Evolutionary conservation across 2,113 vertebrate genomes (phyloP).

Genomic region (Protobothrops mucrosquamatus): DNA sequence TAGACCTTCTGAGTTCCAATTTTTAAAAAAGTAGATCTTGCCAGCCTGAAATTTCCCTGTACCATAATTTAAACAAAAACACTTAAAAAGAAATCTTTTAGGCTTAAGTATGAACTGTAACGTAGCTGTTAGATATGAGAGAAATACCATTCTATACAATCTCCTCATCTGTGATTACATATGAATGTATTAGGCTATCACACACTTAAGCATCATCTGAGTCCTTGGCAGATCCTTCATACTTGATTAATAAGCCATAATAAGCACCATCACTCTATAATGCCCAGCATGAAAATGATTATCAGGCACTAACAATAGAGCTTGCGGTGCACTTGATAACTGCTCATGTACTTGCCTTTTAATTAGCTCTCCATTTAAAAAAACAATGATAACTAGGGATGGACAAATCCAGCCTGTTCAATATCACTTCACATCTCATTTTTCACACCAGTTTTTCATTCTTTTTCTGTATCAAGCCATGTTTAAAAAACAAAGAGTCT

Average conservation of each 20-base stretch:
- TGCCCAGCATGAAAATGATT: conserved; percentile 50
- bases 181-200: conserved; percentile 19
- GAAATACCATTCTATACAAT: background rate
- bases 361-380: conserved; percentile 37
- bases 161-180: background rate
- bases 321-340: background rate
- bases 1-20: background rate
- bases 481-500: background rate
- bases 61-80: background rate
- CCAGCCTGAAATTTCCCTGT: background rate
- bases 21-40: background rate
- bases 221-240: fast-evolving
- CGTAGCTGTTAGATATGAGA: background rate
- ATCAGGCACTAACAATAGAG: conserved; percentile 29
- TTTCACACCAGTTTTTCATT: background rate
- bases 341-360: conserved; percentile 20
- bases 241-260: conserved; percentile 31
- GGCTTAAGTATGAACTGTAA: background rate
- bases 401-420: background rate
- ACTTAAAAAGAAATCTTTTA: background rate
- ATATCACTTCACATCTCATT: background rate
- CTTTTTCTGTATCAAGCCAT: background rate
- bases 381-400: background rate
- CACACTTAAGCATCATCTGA: background rate
- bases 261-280: conserved; percentile 11